Evolutionary conservation across 2,113 vertebrate genomes (phyloP).

Genomic region (Fregata magnificens): DNA sequence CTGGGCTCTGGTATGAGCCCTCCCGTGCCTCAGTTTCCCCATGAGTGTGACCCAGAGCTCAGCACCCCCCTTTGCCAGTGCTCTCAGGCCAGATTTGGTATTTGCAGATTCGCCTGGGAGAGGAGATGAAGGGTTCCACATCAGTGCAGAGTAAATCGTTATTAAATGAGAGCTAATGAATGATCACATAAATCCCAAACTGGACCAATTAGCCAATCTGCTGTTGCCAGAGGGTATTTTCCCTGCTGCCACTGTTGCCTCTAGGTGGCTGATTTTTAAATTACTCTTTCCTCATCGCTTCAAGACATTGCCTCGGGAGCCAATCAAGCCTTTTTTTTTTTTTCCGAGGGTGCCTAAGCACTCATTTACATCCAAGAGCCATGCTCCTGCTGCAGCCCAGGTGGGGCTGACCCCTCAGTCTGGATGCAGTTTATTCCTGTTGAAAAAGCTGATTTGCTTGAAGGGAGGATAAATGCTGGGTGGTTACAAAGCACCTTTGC

Average conservation of each 20-base stretch:
- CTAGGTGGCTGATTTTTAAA: constrained; percentile 14
- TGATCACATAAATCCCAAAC: background rate
- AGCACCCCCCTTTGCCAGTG: background rate
- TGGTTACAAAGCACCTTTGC: background rate
- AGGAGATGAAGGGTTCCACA: background rate
- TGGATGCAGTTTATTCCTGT: background rate
- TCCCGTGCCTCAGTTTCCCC: background rate
- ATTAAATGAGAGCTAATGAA: constrained; percentile 19
- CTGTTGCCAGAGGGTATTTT: background rate
- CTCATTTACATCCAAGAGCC: background rate
- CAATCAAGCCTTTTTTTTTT: background rate
- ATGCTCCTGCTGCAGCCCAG: background rate
- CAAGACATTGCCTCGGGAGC: background rate
- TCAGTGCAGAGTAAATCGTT: background rate
- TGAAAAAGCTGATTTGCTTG: background rate
- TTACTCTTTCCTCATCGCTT: background rate
- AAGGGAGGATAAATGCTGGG: background rate
- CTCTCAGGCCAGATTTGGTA: background rate
- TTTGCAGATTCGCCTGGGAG: background rate
- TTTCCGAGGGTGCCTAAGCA: background rate
- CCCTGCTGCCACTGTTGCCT: background rate
- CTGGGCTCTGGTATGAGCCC: background rate
- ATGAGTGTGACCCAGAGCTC: background rate
- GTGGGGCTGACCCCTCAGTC: background rate
- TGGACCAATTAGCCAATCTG: constrained; percentile 14